Base-by-base conservation (phyloP, 2,888 invertebrate genomes). In the Entomobrya multifasciata region DNA sequence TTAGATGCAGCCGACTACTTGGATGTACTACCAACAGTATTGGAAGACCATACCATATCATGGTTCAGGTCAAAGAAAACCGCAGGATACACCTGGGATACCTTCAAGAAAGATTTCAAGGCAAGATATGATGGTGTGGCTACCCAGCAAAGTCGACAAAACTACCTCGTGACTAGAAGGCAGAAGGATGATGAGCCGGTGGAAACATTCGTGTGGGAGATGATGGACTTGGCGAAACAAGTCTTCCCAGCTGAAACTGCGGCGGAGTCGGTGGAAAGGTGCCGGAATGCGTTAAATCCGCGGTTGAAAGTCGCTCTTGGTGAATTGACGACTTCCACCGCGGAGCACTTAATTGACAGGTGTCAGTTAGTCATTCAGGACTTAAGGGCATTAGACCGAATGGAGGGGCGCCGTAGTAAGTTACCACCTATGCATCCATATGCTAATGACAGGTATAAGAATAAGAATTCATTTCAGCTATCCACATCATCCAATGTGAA, bases 181-280 rank as follows among this genome's bases (percentile, higher is more conserved):
- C 67, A 67, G n/a, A 15, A 11, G 4, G 67, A 67, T 5, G 67
- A 41, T 1, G 67, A 67, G 27, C 17, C 67, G 15, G 36, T 41
- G 17, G 67, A 67, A 41, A 17, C 30, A 1, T 67, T 67, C 41
- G n/a, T 67, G 8, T 67, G 67, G 67, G 67, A 67, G 11, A 30
- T 67, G 41, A 36, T 67, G 67, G 67, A 67, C n/a, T 36, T 67
- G 4, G 36, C 67, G 1, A 67, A 67, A 17, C 67, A 67, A 67
- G 41, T 67, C 11, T n/a, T 36, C 20, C 67, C 67, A n/a, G 5
- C 17, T 15, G 67, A 67, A 67, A 4, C 30, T 1, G n/a, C 15
- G 2, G 4, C 30, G 13, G 41, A 17, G 1, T 30, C 67, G n/a
- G 67, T 67, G 30, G 41, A 67, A 41, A 2, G 67, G 2, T 67